These are phyloP conservation scores for Drosophila quasianomalipes DNA, from an alignment of 2,888 invertebrate genomes.

Conservation along the genomic window DNA sequence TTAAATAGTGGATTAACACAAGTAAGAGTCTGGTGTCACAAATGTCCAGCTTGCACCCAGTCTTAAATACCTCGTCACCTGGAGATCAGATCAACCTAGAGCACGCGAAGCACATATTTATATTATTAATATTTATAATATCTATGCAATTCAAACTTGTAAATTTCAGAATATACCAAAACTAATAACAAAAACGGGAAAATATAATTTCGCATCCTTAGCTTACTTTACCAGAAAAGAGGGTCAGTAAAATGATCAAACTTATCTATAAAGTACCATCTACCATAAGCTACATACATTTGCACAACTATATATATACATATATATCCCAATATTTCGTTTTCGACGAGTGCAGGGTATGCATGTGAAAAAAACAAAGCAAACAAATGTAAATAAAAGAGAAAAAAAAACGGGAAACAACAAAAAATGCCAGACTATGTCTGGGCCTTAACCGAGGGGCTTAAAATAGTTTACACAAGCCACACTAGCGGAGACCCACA, in stretches of 20 bases:
- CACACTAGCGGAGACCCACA: background rate
- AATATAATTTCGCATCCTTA: no score
- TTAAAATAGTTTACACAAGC: conserved; percentile 24
- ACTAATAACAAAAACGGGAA: no score
- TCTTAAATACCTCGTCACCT: background rate
- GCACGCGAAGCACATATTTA: background rate
- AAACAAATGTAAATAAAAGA: background rate
- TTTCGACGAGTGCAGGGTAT: background rate
- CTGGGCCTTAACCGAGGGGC: conserved; percentile 4
- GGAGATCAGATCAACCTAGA: background rate
- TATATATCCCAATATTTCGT: background rate
- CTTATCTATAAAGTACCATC: background rate
- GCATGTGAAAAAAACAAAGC: background rate
- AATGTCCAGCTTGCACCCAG: background rate
- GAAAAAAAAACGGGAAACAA: background rate
- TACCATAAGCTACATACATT: background rate
- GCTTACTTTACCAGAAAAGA: background rate
- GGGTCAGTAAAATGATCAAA: background rate
- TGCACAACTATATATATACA: background rate
- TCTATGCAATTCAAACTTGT: no score
- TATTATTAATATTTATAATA: no score
- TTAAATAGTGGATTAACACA: background rate
- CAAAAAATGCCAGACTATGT: conserved; percentile 34
- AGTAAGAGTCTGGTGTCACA: background rate
- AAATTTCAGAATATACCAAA: no score